Conservation (phyloP, 1,140 invertebrate species). For the Zeugodacus cucurbitae region DNA sequence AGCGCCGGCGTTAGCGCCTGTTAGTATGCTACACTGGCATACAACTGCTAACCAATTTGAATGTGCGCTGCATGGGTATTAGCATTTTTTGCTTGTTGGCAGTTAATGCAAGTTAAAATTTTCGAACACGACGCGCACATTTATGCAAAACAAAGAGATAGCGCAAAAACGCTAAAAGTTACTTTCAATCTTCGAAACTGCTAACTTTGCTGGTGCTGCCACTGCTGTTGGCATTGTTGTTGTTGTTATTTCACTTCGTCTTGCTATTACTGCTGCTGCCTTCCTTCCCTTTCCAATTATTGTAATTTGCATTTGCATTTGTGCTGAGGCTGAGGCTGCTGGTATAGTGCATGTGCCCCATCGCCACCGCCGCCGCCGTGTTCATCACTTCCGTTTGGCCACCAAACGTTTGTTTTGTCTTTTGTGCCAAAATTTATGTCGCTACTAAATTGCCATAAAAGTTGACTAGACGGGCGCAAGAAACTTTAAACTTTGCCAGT, state of each 20-base stretch:
- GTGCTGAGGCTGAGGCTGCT: background rate
- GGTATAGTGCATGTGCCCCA: background rate
- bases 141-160: constrained; percentile 8
- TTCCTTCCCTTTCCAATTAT: constrained; percentile 27
- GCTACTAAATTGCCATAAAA: constrained; percentile 38
- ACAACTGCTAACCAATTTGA: background rate
- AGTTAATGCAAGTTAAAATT: constrained; percentile 25
- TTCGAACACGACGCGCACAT: constrained; percentile 12
- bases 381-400: background rate
- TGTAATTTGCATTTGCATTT: constrained; percentile 35
- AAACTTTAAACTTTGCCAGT: constrained; percentile 33
- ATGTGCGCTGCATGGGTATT: background rate
- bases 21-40: background rate
- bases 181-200: constrained; percentile 21
- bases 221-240: background rate
- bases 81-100: constrained; percentile 28
- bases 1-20: background rate
- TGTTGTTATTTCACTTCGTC: too few relatives aligned
- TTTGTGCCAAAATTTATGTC: constrained; percentile 37
- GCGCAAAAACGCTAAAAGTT: constrained; percentile 1
- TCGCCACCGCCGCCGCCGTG: background rate
- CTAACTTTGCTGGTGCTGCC: constrained; percentile 12
- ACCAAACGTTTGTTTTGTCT: constrained; percentile 5
- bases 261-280: background rate
- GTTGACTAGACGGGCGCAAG: constrained; percentile 28